A percentile compares a stretch with the other conserved stretches of the same genome.
Evolutionary conservation across 2,113 vertebrate genomes (phyloP).

Genomic region (Hypocryptadius cinnamomeus): DNA sequence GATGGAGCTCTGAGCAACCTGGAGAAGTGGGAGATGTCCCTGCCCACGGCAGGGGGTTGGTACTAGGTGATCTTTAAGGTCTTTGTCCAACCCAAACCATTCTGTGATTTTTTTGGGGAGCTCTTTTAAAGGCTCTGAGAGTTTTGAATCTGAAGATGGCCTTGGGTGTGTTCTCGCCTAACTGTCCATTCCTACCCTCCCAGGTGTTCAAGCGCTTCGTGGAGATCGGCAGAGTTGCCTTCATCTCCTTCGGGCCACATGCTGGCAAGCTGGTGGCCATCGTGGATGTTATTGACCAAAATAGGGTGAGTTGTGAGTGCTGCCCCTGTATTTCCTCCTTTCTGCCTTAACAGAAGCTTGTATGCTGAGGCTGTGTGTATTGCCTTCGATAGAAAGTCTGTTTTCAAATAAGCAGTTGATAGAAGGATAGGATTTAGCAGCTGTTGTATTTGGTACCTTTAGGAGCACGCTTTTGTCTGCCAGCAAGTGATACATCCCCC

Average conservation of each 20-base stretch:
- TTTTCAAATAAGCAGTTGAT: background rate
- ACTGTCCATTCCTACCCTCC: rapidly evolving
- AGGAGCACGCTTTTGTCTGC: rapidly evolving
- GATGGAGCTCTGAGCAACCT: background rate
- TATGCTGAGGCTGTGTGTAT: rapidly evolving
- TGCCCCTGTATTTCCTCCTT: rapidly evolving
- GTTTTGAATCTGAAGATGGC: rapidly evolving
- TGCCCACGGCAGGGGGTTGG: background rate
- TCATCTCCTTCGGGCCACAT: constrained; percentile 87
- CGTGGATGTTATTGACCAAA: constrained; percentile 96
- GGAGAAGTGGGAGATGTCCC: background rate
- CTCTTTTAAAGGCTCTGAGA: no score
- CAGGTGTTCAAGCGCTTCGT: constrained; percentile 97
- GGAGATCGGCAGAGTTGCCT: constrained; percentile 91
- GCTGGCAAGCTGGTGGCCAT: constrained; percentile 91
- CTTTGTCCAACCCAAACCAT: no score
- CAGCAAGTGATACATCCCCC: rapidly evolving
- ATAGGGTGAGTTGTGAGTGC: constrained; percentile 72
- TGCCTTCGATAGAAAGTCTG: rapidly evolving
- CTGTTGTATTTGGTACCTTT: background rate
- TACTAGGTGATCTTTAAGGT: background rate
- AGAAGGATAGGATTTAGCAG: background rate
- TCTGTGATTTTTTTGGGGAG: background rate
- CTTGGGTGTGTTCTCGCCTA: rapidly evolving
- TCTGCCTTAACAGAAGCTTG: background rate